Evolutionary conservation across 2,888 invertebrate genomes (phyloP), one percentile per base, ranked within the genome.

Genomic region (Crioceris asparagi): DNA sequence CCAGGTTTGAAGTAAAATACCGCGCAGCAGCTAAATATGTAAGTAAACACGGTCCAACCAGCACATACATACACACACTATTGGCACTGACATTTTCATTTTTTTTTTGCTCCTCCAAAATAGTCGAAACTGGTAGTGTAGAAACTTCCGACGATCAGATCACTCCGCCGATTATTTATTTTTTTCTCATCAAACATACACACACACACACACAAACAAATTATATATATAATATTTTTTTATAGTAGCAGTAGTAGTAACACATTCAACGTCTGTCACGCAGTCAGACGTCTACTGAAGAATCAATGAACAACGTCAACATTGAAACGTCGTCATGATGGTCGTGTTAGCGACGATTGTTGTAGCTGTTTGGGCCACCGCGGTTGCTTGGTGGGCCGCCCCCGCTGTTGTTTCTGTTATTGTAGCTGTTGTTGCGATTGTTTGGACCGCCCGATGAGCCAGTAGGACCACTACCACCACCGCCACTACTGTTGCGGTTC

Each of bases 351-450:
- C 65, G 64, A 46, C 62, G 49, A n/a, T n/a, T n/a, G n/a, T n/a
- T n/a, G 48, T 61, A 50, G 52, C 62, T 55, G 52, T 63, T 53
- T 45, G 52, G 40, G 66, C 72, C 54, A 68, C 70, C 54, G 66
- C 72, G 54, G 68, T 70, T 54, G 66, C 75, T 46, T 65, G 75
- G 69, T 54, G 73, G 41, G 63, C 71, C 50, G 31, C 50, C 48
- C 2, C 49, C 50, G 40, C 57, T 57, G 61, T 66, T 44, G 45
- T 53, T 27, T 37, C 29, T n/a, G 40, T 37, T 40, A 37, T 43
- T 41, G 41, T 46, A 48, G 41, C 53, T 66, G 45, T 53, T 64
- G 45, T 63, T 64, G 52, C 59, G 44, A 41, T 51, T 52, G 32
- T 61, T n/a, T 51, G 27, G 50, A 61, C 43, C 47, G 21, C 34